These are phyloP conservation scores for Romanogobio albipinnatus DNA, from an alignment of 2,113 vertebrate species.

Conservation along the genomic window DNA sequence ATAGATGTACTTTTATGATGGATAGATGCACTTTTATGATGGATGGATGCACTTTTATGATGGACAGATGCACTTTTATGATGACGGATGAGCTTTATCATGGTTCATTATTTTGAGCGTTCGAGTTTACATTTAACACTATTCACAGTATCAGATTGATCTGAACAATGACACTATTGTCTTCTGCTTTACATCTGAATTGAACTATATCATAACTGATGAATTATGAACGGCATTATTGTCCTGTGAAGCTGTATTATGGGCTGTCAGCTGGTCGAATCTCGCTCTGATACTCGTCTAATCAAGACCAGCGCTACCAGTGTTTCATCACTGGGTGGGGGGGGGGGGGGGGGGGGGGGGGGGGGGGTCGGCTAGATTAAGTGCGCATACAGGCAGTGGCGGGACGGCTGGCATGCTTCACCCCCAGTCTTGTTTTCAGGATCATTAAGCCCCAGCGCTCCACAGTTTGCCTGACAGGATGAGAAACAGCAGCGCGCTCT, in stretches of 20 bases:
- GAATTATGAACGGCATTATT: not conserved
- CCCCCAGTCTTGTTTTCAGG: constrained; percentile 89
- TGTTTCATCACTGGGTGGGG: not conserved
- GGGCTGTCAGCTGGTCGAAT: not conserved
- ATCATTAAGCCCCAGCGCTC: constrained; percentile 95
- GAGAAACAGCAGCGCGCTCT: constrained; percentile 86
- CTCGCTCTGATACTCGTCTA: not conserved
- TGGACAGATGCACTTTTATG: too few species aligned
- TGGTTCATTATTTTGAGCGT: too few species aligned
- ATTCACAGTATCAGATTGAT: not conserved
- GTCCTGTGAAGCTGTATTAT: too few species aligned
- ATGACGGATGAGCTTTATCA: too few species aligned
- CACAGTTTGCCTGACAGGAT: constrained; percentile 90
- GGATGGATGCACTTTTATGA: too few species aligned
- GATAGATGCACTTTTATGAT: too few species aligned
- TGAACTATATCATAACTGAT: not conserved
- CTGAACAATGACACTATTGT: too few species aligned
- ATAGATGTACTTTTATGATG: too few species aligned
- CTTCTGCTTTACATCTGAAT: too few species aligned
- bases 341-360: too few species aligned
- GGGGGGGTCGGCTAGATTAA: too few species aligned
- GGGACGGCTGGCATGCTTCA: constrained; percentile 68
- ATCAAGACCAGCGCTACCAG: not conserved
- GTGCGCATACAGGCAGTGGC: constrained; percentile 52
- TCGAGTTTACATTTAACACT: not conserved